Percentiles rank a stretch among this genome's conserved stretches.
Evolutionary conservation across 30 jellyfish, hydroid and myxozoan species (phyloP).

Genomic region (Aurelia coerulea): DNA sequence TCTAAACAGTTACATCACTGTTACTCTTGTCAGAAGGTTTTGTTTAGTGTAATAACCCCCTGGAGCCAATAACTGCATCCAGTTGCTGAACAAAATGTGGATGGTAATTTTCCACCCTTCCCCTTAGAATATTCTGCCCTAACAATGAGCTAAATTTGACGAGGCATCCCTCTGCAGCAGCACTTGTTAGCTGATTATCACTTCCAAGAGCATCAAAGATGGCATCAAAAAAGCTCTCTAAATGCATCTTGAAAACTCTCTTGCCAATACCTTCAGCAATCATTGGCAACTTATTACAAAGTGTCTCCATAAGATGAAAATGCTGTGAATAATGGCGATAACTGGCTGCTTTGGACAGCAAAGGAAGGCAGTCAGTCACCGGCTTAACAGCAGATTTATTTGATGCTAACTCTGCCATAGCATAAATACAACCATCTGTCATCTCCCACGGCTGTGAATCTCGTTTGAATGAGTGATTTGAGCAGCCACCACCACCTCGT

Average conservation of each 20-base stretch:
- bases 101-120: conserved; percentile 88
- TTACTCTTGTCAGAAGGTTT: too few relatives aligned
- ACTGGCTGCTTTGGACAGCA: conserved; percentile 69
- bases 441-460: conserved; percentile 99
- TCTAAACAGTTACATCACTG: too few relatives aligned
- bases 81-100: conserved; percentile 53
- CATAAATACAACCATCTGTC: conserved; percentile 95
- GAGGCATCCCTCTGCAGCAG: conserved; percentile 93
- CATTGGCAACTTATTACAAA: conserved; percentile 68
- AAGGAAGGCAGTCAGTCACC: conserved; percentile 69
- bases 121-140: conserved; percentile 90
- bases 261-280: conserved; percentile 91
- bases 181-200: conserved; percentile 85
- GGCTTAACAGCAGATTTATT: conserved; percentile 33
- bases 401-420: conserved; percentile 75
- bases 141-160: conserved; percentile 42
- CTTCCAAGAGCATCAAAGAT: conserved; percentile 79
- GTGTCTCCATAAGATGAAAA: conserved; percentile 81
- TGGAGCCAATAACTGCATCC: conserved; percentile 10
- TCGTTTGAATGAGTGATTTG: conserved; percentile 88
- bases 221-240: conserved; percentile 80
- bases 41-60: too few relatives aligned
- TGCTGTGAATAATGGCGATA: conserved; percentile 84
- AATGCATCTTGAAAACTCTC: conserved; percentile 73
- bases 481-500: conserved; percentile 97